phyloP scores from a whole-genome alignment of 2,113 vertebrate species.

The Thryonomys swinderianus region DNA sequence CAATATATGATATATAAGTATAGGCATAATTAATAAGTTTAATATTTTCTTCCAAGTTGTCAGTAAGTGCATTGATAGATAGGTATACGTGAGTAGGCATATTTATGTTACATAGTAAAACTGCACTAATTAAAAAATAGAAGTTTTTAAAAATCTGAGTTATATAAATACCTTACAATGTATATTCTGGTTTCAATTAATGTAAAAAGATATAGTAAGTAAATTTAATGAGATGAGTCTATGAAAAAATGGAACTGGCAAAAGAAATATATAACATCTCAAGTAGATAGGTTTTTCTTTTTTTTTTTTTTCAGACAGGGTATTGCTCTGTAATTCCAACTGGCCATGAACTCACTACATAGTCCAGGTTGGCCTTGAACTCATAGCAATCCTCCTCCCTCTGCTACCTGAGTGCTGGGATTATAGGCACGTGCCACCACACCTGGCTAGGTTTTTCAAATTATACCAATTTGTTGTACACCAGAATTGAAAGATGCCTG shows the following conservation, averaged over 20 bases:
- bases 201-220: conserved; percentile 7
- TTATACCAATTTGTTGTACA: not conserved
- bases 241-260: not conserved
- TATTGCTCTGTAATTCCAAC: too few relatives aligned
- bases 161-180: not conserved
- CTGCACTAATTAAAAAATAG: not conserved
- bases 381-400: too few relatives aligned
- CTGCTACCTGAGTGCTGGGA: too few relatives aligned
- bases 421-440: too few relatives aligned
- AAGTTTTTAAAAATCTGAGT: not conserved
- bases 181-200: conserved; percentile 5
- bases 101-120: conserved; percentile 9
- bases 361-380: too few relatives aligned
- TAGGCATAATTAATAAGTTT: not conserved
- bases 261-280: conserved; percentile 38
- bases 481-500: not conserved
- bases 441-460: too few relatives aligned
- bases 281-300: too few relatives aligned
- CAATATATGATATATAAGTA: not conserved
- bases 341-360: too few relatives aligned
- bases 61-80: not conserved
- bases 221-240: not conserved
- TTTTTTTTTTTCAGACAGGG: too few relatives aligned
- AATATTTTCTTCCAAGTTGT: not conserved
- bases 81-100: not conserved